phyloP scores from a whole-genome alignment of 2,888 invertebrate species.

The Trissolcus japonicus region DNA sequence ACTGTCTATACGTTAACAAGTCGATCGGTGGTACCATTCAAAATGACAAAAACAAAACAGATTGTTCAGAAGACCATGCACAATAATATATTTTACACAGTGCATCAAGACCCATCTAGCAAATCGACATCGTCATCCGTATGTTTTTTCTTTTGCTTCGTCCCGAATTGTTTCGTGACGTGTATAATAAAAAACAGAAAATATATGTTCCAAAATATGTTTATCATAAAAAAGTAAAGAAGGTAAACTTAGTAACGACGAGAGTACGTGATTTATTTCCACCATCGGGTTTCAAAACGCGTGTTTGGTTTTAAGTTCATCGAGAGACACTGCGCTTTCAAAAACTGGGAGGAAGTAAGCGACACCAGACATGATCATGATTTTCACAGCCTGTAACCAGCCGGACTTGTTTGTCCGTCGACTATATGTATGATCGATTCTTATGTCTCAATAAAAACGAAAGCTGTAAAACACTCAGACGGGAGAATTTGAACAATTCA shows the following conservation, averaged over 20 bases:
- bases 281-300: slow-evolving; percentile 1
- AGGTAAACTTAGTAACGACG: slow-evolving; percentile 51
- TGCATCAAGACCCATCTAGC: slow-evolving; percentile 16
- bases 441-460: slow-evolving; percentile 72
- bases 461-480: slow-evolving; percentile 57
- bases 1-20: background rate
- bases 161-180: slow-evolving; percentile 32
- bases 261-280: slow-evolving; percentile 52
- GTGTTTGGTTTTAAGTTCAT: slow-evolving; percentile 20
- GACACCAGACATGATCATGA: slow-evolving; percentile 30
- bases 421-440: slow-evolving; percentile 11
- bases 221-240: slow-evolving; percentile 24
- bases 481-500: background rate
- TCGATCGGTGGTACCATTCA: background rate
- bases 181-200: slow-evolving; percentile 33
- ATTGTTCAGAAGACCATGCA: slow-evolving; percentile 1
- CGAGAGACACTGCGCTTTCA: slow-evolving; percentile 48
- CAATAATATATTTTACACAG: slow-evolving; percentile 10
- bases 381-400: slow-evolving; percentile 5
- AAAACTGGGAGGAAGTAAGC: slow-evolving; percentile 17
- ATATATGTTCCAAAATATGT: too few species aligned
- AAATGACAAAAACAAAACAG: background rate
- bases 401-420: slow-evolving; percentile 9
- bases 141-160: slow-evolving; percentile 7
- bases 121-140: slow-evolving; percentile 31